phyloP scores from a whole-genome alignment of 1,140 invertebrate species.

The Gerris buenoi region DNA sequence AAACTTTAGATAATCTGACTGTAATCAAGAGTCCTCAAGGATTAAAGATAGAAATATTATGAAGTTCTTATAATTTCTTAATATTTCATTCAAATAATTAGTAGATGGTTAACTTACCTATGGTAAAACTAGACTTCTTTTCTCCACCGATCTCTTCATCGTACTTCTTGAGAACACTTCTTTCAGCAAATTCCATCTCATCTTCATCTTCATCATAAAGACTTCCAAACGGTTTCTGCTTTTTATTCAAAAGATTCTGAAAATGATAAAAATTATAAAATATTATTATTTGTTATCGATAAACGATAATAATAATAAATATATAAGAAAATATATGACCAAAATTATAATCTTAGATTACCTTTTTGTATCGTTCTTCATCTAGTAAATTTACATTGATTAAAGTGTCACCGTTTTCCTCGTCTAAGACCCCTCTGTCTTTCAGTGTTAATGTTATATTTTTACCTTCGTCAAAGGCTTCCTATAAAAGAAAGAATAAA shows the following conservation, averaged over 20 bases:
- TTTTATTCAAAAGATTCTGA: slow-evolving; percentile 69
- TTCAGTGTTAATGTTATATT: slow-evolving; percentile 83
- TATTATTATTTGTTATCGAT: background rate
- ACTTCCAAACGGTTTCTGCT: slow-evolving; percentile 55
- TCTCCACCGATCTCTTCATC: slow-evolving; percentile 84
- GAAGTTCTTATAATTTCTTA: too few species aligned
- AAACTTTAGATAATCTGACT: too few species aligned
- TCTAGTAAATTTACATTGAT: slow-evolving; percentile 94
- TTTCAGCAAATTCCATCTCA: slow-evolving; percentile 67
- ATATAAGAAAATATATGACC: too few species aligned
- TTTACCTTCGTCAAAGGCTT: slow-evolving; percentile 64
- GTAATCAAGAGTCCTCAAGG: too few species aligned
- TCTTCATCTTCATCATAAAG: slow-evolving; percentile 81
- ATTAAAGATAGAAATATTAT: too few species aligned
- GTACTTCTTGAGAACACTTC: slow-evolving; percentile 73
- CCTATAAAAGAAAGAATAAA: slow-evolving; percentile 29
- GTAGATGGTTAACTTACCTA: slow-evolving; percentile 50
- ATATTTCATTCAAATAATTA: too few species aligned
- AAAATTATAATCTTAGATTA: too few species aligned
- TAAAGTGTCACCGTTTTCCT: slow-evolving; percentile 71
- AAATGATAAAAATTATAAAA: slow-evolving; percentile 8
- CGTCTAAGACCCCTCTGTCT: slow-evolving; percentile 79
- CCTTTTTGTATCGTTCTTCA: slow-evolving; percentile 76
- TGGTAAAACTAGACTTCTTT: slow-evolving; percentile 60
- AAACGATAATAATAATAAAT: slow-evolving; percentile 6